Base-by-base conservation (phyloP, 2,888 invertebrate genomes). In the Latheticus oryzae region DNA sequence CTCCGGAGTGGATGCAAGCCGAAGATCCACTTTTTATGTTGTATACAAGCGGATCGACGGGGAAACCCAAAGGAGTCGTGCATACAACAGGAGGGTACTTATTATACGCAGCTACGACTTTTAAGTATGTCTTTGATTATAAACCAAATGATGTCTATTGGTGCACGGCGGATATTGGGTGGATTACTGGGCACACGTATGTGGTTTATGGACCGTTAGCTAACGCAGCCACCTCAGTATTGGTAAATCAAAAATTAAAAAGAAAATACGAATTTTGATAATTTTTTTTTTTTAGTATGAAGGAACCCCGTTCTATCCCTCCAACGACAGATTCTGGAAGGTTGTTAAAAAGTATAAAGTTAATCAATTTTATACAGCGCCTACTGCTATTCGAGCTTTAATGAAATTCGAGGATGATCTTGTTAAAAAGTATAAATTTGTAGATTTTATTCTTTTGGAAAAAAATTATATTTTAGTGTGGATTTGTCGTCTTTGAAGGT, bases 21-120 rank as follows among this genome's bases (percentile, higher is more conserved):
- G 98, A 99, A 77, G 97, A 98, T 80, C 97, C 97, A 0, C 82
- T 98, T 3, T 99, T 99, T 75, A 94, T 99, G 88, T 84, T 99
- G 11, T 99, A 99, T 78, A 99, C 97, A 0, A 96, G 96, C 73
- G 96, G 96, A 0, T 97, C 97, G 0, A 99, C 98, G 1, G 98
- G 98, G 12, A 97, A 96, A 77, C 98, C 99, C 0, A 99, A 99
- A 77, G 99, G 98, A 9, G 97, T 99, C 2, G 79, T 97, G 17
- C 99, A 99, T 78, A 95, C 97, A 0, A 91, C 92, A 0, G 97
- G 88, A 0, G 99, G 99, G 0, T 99, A 97, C 81, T 84, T 99
- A 82, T 74, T 97, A 52, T 98, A 98, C 76, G 91, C 93, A 0
- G 90, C 95, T 0, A 90, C 94, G 1, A 95, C 97, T 0, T 96